A percentile compares a stretch with the other conserved stretches of the same genome.
Evolutionary conservation across 2,797 vertebrate species (phyloP).

Genomic region (Hirundo rustica): DNA sequence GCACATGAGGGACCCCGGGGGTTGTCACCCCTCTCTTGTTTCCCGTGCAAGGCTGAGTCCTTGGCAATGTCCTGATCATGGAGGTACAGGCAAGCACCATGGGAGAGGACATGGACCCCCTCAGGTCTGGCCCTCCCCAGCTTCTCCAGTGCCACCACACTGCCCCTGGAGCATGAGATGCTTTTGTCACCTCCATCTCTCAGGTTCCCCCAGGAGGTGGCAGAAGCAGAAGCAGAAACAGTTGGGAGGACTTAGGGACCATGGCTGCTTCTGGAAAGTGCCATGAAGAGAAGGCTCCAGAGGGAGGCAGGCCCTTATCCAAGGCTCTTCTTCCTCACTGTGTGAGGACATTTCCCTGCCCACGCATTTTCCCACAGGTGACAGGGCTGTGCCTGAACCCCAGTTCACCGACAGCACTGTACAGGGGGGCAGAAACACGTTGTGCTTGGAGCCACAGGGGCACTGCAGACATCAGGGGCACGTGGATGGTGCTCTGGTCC

Average conservation of each 20-base stretch:
- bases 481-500: fast-evolving
- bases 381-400: background rate
- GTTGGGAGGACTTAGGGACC: background rate
- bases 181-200: background rate
- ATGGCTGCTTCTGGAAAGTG: background rate
- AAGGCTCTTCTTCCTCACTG: background rate
- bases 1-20: background rate
- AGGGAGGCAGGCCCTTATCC: background rate
- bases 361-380: fast-evolving
- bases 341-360: background rate
- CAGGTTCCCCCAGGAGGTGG: background rate
- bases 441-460: fast-evolving
- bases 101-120: fast-evolving
- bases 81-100: background rate
- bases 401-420: background rate
- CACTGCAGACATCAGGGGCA: background rate
- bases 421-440: background rate
- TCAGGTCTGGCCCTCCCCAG: background rate
- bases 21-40: background rate
- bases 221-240: background rate
- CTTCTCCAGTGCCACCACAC: background rate
- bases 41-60: background rate
- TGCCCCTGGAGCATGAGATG: background rate
- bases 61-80: background rate
- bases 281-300: background rate